Evolutionary conservation across 2,888 invertebrate species (phyloP), one percentile per base, ranked within the genome.

Genomic region (Dasysyrphus tricinctus): DNA sequence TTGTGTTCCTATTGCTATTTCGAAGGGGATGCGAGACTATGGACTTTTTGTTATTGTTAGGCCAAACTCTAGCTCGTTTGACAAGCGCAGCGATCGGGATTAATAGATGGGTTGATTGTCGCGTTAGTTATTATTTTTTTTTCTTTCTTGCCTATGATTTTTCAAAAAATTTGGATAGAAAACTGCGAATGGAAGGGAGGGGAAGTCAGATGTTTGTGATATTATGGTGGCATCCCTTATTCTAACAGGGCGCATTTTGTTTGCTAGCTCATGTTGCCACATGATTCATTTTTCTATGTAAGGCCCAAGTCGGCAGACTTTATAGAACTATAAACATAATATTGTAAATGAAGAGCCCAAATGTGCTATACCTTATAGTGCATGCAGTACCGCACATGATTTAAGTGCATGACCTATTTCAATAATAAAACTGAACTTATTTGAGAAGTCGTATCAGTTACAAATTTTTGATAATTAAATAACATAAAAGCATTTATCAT

Each of bases 81-180:
- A 74, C 73, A 69, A 67, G 74, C 67, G 75, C 14, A 70, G 56
- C 70, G 70, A 72, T 75, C 61, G 65, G 65, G 69, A 86, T 86
- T 78, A 82, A 81, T 82, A 67, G 82, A 79, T 75, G 70, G 82
- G 70, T 70, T 79, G 57, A 51, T 57, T 82, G 86, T 79, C 82
- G 78, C 82, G 65, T 82, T 79, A 49, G 78, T 72, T 86, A 72
- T 79, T 77, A 76, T 69, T 14, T 69, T 67, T 69, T 67, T 57
- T 67, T 34, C n/a, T 34, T 54, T 39, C 1, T 19, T 61, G 54
- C 67, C 51, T 69, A 51, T 51, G 16, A 49, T 37, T 49, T 37
- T 49, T 67, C 9, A 49, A 67, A 69, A n/a, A 19, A 39, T 9
- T 44, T 44, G 63, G 63, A 34, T 37, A 49, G 49, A 69, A 54